Evolutionary conservation across 2,113 vertebrate species (phyloP).

Genomic region (Sorex fumeus): DNA sequence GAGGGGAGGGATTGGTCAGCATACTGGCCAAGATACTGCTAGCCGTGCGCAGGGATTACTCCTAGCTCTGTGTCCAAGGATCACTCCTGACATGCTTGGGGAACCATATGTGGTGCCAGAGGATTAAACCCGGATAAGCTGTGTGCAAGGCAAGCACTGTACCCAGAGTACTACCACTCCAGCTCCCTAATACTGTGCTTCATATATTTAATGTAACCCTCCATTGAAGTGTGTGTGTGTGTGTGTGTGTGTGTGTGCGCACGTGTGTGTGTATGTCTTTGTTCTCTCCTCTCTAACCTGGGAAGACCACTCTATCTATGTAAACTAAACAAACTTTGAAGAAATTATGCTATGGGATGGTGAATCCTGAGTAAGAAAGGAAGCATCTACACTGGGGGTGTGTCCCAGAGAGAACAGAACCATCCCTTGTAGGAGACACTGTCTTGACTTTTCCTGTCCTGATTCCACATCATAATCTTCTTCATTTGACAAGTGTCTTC

Average conservation of each 20-base stretch:
- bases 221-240: neutral
- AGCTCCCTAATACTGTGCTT: neutral
- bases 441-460: neutral
- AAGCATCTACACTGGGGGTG: slow-evolving; percentile 14
- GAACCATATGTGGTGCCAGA: no score
- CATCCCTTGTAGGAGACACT: neutral
- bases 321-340: neutral
- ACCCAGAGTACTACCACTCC: no score
- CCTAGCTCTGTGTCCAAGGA: no score
- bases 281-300: neutral
- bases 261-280: no score
- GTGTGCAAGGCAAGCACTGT: no score
- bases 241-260: no score
- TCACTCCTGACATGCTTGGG: no score
- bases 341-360: neutral
- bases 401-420: slow-evolving; percentile 36
- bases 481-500: slow-evolving; percentile 56
- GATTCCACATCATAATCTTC: neutral
- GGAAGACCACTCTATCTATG: neutral
- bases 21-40: no score
- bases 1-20: no score
- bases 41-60: no score
- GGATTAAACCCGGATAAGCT: no score
- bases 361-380: neutral
- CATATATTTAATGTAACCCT: neutral